A percentile compares a stretch with the other conserved stretches of the same genome.
Evolutionary conservation across 2,113 vertebrate genomes (phyloP).

Genomic region (Oreocharis arfaki): DNA sequence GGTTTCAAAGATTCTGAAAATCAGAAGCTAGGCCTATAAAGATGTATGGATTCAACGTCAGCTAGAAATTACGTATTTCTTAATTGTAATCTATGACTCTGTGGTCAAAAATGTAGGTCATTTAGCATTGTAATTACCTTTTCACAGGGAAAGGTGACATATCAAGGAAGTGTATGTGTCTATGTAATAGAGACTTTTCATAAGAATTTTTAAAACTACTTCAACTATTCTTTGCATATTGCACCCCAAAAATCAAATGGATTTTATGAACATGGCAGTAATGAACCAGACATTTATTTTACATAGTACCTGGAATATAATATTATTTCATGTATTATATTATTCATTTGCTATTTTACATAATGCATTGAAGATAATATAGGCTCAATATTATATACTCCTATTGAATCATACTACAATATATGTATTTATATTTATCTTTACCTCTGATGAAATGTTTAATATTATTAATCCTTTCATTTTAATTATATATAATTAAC

Average conservation of each 20-base stretch:
- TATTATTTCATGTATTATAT: neutral
- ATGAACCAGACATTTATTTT: neutral
- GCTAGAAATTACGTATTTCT: neutral
- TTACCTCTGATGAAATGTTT: slow-evolving; percentile 58
- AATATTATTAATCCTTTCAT: slow-evolving; percentile 56
- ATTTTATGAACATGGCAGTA: neutral
- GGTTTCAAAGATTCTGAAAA: neutral
- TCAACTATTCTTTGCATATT: neutral
- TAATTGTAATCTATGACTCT: neutral
- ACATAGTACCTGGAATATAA: neutral
- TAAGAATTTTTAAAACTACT: neutral
- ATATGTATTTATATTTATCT: slow-evolving; percentile 57
- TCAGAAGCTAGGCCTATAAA: neutral
- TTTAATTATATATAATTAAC: slow-evolving; percentile 61
- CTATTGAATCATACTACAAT: slow-evolving; percentile 5
- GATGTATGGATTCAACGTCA: neutral
- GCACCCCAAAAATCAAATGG: neutral
- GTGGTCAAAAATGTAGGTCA: neutral
- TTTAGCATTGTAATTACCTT: neutral
- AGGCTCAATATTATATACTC: neutral
- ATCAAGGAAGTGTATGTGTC: neutral
- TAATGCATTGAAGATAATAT: neutral
- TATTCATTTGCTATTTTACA: neutral
- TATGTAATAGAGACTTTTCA: neutral
- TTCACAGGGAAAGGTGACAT: neutral